Base-by-base conservation (phyloP, 2,888 invertebrate species). In the Dichetophora obliterata region DNA sequence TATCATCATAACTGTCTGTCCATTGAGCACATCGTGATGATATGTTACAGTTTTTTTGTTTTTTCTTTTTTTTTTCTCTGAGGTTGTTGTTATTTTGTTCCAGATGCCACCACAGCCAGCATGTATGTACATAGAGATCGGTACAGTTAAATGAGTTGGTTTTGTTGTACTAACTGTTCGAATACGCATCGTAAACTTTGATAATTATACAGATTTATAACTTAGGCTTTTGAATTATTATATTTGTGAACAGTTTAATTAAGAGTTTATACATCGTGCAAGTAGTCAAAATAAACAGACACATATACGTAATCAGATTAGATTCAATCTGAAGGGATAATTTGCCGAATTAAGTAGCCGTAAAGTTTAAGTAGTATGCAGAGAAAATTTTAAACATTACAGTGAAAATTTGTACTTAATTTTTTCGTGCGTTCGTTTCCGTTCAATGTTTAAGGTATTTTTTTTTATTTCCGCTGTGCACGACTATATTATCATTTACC, bases 111-210 rank as follows among this genome's bases (percentile, higher is more conserved):
- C n/a, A n/a, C 63, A 19, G 9, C 34, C 63, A 37, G 3, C 31
- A 4, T 31, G 5, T 3, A 3, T 11, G 19, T 14, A 16, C 5
- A 6, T 11, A 59, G 27, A 59, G 27, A 59, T 14, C 22, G n/a
- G n/a, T n/a, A 59, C 24, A 19, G 24, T 24, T 24, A 31, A 59
- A 24, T 27, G 27, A 59, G 59, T 59, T 59, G 27, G 11, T 54
- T 34, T 22, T 52, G 57, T n/a, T 31, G 31, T 37, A 16, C 54
- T 63, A 63, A 63, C 63, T 63, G 63, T 68, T 48, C 9, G 24
- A 63, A 37, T 27, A 61, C 61, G 72, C 61, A 61, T 73, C 59
- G 71, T 61, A 73, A 73, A 61, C 50, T 73, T 24, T 48, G 72
- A 61, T 61, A 73, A 73, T 48, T 73, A 48, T 43, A 19, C 24